Evolutionary conservation across 1,140 invertebrate genomes (phyloP).

Genomic region (Drosophila pandora): DNA sequence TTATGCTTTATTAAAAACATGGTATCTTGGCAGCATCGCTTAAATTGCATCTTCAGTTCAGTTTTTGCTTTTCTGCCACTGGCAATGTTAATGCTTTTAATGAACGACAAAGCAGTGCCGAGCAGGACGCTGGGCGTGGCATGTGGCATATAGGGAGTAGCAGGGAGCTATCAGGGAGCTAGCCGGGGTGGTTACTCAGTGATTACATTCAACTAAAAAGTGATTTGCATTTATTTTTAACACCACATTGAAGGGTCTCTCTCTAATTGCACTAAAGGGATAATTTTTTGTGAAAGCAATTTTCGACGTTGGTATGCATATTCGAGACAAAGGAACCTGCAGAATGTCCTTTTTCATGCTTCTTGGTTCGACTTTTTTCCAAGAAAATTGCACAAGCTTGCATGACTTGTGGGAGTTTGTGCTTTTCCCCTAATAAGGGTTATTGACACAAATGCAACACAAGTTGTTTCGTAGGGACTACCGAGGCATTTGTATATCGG

Average conservation of each 20-base stretch:
- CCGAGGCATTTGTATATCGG: slow-evolving; percentile 20
- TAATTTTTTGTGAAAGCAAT: slow-evolving; percentile 31
- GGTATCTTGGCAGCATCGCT: slow-evolving; percentile 19
- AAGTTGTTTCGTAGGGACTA: not conserved
- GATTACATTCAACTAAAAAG: slow-evolving; percentile 53
- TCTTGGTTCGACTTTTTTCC: slow-evolving; percentile 36
- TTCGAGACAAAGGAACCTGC: slow-evolving; percentile 36
- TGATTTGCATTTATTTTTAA: slow-evolving; percentile 58
- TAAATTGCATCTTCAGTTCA: slow-evolving; percentile 72
- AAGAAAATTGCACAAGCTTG: slow-evolving; percentile 56
- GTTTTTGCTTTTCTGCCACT: slow-evolving; percentile 36
- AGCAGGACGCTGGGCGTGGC: slow-evolving; percentile 20
- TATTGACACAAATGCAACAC: slow-evolving; percentile 54
- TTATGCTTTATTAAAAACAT: not conserved
- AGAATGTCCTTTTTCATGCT: slow-evolving; percentile 31
- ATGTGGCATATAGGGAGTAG: slow-evolving; percentile 6
- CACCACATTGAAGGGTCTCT: not conserved
- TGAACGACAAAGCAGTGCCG: slow-evolving; percentile 25
- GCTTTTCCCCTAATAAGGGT: slow-evolving; percentile 48
- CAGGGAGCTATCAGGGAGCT: slow-evolving; percentile 1
- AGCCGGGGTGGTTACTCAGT: slow-evolving; percentile 26
- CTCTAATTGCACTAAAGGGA: slow-evolving; percentile 22
- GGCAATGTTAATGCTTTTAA: slow-evolving; percentile 74
- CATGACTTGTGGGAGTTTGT: slow-evolving; percentile 57
- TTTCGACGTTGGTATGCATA: slow-evolving; percentile 50